Percentiles rank a stretch among this genome's conserved stretches.
Conservation (phyloP, 2,113 vertebrate species). For the Vidua macroura region DNA sequence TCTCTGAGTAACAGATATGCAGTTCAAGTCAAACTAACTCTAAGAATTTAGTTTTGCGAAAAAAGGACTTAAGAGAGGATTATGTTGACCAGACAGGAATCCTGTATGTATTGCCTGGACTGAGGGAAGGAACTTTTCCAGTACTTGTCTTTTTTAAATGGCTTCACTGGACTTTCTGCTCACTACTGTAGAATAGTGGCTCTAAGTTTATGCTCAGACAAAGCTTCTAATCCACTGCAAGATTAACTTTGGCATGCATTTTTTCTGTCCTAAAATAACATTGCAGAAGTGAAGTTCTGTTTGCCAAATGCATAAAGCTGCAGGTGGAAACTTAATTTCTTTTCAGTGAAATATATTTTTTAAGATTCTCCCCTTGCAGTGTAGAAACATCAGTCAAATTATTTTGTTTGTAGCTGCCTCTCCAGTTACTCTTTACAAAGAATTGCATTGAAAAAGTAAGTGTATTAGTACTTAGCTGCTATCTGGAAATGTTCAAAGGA, state of each 20-base stretch:
- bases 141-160: neutral
- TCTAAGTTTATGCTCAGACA: constrained; percentile 48
- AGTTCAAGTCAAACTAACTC: neutral
- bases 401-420: neutral
- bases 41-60: neutral
- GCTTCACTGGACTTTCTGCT: constrained; percentile 56
- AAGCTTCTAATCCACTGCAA: constrained; percentile 12
- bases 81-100: neutral
- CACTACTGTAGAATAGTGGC: neutral
- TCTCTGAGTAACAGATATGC: neutral
- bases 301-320: constrained; percentile 3
- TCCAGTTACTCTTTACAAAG: neutral
- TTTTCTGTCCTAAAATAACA: constrained; percentile 37
- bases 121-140: neutral
- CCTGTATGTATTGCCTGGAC: neutral
- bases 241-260: constrained; percentile 9
- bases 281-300: neutral
- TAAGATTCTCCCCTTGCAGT: neutral
- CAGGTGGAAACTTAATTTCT: constrained; percentile 22
- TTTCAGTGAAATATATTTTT: neutral
- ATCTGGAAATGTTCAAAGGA: neutral
- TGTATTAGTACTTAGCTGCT: neutral
- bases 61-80: neutral
- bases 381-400: neutral
- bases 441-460: neutral